Evolutionary conservation across 2,113 vertebrate genomes (phyloP).

Genomic region (Opisthocomus hoazin): DNA sequence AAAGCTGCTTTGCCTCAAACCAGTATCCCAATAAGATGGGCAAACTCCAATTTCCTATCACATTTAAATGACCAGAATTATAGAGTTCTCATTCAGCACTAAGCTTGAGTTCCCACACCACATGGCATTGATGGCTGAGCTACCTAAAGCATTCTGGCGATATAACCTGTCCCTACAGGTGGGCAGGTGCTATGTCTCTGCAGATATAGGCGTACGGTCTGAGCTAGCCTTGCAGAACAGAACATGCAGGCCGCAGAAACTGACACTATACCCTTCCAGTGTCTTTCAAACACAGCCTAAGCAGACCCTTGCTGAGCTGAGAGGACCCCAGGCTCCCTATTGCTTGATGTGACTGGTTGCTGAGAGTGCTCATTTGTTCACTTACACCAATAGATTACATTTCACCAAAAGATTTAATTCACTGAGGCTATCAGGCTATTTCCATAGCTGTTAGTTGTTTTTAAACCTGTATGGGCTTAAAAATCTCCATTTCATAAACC

Average conservation of each 20-base stretch:
- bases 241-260: neutral
- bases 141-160: neutral
- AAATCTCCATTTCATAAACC: neutral
- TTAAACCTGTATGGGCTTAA: neutral
- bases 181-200: neutral
- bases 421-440: neutral
- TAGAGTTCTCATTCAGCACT: neutral
- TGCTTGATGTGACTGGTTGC: neutral
- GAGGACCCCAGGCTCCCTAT: neutral
- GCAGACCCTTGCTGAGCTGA: neutral
- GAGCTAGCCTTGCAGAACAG: neutral
- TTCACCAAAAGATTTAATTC: neutral
- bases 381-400: neutral
- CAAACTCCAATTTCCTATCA: neutral
- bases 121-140: neutral
- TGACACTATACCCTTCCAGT: neutral
- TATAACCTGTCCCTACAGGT: fast-evolving
- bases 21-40: neutral
- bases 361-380: neutral
- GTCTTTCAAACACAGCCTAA: neutral
- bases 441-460: neutral
- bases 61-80: neutral
- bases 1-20: neutral
- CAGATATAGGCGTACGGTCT: neutral
- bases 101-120: neutral